These are phyloP conservation scores for Hirudo medicinalis DNA, from an alignment of 1,140 invertebrate genomes.

Conservation along the genomic window DNA sequence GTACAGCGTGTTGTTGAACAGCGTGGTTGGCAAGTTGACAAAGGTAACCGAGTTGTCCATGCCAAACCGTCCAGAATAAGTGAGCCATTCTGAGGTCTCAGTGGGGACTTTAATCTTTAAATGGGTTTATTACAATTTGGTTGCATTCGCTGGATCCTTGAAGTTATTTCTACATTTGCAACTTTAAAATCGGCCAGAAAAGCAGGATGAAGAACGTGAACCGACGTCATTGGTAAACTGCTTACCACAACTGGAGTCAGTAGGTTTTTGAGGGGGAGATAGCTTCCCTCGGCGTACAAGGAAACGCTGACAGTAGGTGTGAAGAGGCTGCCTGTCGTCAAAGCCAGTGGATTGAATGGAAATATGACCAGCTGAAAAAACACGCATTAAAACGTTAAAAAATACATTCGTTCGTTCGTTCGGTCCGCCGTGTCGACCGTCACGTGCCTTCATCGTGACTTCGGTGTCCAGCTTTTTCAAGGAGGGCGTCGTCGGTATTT, in stretches of 20 bases:
- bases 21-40: no score
- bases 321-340: neutral
- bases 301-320: conserved; percentile 8
- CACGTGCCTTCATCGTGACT: neutral
- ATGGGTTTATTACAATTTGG: no score
- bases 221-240: no score
- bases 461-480: neutral
- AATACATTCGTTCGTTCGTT: neutral
- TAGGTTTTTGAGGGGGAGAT: neutral
- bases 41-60: no score
- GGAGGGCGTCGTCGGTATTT: neutral
- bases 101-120: no score
- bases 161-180: no score
- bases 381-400: neutral
- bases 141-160: no score
- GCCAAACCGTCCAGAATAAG: no score
- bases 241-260: neutral
- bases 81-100: no score
- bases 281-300: neutral
- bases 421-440: neutral
- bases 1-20: no score
- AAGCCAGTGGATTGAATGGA: conserved; percentile 3
- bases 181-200: no score
- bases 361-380: conserved; percentile 1
- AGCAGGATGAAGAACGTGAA: no score